Base-by-base conservation (phyloP, 2,888 invertebrate species). In the Petrolisthes cinctipes region DNA sequence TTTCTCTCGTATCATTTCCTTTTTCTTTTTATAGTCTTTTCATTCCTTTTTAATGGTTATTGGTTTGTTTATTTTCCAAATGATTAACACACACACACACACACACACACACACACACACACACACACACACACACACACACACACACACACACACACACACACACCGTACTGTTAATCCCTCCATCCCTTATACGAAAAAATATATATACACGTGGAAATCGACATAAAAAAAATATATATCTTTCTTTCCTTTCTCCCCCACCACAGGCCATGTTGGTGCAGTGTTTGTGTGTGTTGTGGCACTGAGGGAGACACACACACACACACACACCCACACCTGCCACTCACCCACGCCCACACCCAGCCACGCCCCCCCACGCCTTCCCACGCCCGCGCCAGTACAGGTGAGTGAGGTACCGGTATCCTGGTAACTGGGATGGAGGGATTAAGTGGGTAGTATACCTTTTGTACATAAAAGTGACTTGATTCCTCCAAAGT, bases 61-160 rank as follows among this genome's bases (percentile, higher is more conserved):
- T 61, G 61, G 61, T 61, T 11, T 61, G 17, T 61, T 61, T 9
- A 61, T 61, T 20, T 73, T 76, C 23, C 14, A 14, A 17, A 23
- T 79, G 9, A 9, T 79, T 6, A n/a, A 7, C 57, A 56, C n/a
- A 11, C 57, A n/a, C 20, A 79, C 79, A 79, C 79, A 79, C 79
- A 79, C 79, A 79, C 79, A 79, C 57, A 57, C 80, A 80, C 57
- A 80, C 57, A 80, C 80, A 80, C 56, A 80, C 80, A 79, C 79
- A 79, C 79, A 79, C 79, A 79, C 79, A 79, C 79, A 78, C 78
- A 78, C 78, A 78, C 78, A 78, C 79, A 79, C 79, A 79, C 79
- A 79, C 79, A 79, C 79, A 79, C 79, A 79, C 79, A 79, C 79
- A 79, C 79, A 79, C 79, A 80, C 80, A 80, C 80, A 80, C 80